phyloP scores from a whole-genome alignment of 1,140 invertebrate species.

The Neodiprion pinetum region DNA sequence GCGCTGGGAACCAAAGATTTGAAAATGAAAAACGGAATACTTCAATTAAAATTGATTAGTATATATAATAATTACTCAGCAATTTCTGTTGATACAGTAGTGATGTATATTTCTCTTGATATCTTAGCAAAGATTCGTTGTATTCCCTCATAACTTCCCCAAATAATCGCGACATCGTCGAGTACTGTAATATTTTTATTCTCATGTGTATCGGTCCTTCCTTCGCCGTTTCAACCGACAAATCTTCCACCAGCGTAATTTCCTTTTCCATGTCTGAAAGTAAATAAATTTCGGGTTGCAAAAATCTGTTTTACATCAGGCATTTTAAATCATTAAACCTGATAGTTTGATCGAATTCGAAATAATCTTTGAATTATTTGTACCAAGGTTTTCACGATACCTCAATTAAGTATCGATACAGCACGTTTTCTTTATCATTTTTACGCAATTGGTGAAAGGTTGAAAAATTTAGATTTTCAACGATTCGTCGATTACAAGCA shows the following conservation, averaged over 20 bases:
- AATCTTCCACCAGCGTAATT: conserved; percentile 39
- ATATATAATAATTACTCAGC: conserved; percentile 67
- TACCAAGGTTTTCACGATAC: too few relatives aligned
- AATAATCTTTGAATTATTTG: not conserved
- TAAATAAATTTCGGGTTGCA: not conserved
- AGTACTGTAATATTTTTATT: conserved; percentile 62
- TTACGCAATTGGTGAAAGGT: too few relatives aligned
- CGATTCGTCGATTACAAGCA: too few relatives aligned
- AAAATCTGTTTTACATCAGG: too few relatives aligned
- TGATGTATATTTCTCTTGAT: conserved; percentile 75
- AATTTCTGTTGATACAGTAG: conserved; percentile 79
- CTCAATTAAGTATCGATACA: too few relatives aligned
- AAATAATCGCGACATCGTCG: conserved; percentile 56
- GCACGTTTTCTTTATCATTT: too few relatives aligned
- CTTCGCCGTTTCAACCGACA: conserved; percentile 34
- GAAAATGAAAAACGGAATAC: conserved; percentile 5
- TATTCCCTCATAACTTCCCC: conserved; percentile 75
- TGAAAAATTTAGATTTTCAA: too few relatives aligned
- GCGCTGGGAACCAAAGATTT: conserved; percentile 56
- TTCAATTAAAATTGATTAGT: conserved; percentile 13
- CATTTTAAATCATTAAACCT: not conserved
- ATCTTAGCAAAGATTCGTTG: conserved; percentile 75
- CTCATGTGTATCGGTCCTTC: conserved; percentile 49
- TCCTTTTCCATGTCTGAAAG: conserved; percentile 49
- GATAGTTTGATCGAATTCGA: not conserved